These are phyloP conservation scores for Epinotia ramella DNA, from an alignment of 2,888 invertebrate species.

Conservation along the genomic window DNA sequence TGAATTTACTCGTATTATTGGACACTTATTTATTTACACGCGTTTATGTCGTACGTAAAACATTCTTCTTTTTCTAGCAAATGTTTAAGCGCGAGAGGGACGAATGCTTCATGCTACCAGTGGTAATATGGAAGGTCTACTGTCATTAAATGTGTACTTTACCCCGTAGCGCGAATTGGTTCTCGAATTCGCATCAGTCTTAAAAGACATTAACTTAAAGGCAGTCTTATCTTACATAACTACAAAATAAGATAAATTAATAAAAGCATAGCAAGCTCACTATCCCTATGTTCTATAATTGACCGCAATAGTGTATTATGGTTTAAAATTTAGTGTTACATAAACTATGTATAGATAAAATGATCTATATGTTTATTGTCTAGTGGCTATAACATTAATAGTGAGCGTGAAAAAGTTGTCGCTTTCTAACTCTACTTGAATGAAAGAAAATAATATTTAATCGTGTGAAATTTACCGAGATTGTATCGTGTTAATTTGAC, in stretches of 20 bases:
- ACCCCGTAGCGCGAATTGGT: neutral
- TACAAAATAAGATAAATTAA: constrained; percentile 51
- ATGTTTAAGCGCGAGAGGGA: too few species aligned
- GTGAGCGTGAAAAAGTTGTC: neutral
- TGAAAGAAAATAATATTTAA: neutral
- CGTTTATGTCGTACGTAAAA: too few species aligned
- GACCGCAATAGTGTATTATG: neutral
- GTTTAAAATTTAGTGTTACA: constrained; percentile 7
- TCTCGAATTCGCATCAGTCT: constrained; percentile 65
- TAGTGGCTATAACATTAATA: neutral
- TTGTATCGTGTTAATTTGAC: neutral
- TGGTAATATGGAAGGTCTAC: neutral
- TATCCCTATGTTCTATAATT: constrained; percentile 21
- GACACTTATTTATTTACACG: neutral
- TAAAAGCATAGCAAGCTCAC: constrained; percentile 43
- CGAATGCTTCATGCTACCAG: neutral
- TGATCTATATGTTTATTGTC: neutral
- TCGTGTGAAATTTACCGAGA: neutral
- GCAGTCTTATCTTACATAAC: constrained; percentile 62
- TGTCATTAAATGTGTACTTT: neutral
- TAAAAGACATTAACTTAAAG: constrained; percentile 49
- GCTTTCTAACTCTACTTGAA: neutral
- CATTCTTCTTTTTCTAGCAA: too few species aligned
- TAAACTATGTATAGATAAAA: neutral
- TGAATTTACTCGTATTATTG: neutral